phyloP scores from a whole-genome alignment of 2,797 vertebrate genomes.

The Nyctibius grandis region DNA sequence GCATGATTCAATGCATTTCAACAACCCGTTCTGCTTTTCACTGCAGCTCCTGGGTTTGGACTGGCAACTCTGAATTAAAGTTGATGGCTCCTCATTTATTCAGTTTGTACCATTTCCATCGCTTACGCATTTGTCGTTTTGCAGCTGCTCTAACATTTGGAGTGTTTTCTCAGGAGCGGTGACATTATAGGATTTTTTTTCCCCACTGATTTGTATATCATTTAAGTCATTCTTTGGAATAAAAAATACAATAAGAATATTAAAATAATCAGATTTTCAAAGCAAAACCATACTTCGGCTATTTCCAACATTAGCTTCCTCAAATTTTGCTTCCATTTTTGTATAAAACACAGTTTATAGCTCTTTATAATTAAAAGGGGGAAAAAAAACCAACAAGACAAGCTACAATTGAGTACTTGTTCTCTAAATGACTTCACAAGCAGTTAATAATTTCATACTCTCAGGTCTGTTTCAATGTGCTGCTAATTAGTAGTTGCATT shows the following conservation, averaged over 20 bases:
- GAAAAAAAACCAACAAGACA: accelerated
- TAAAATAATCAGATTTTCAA: neutral
- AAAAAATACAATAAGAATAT: neutral
- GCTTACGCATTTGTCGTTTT: neutral
- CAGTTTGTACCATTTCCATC: neutral
- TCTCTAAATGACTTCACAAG: neutral
- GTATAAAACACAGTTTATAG: neutral
- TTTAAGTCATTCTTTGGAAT: neutral
- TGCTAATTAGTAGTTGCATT: neutral
- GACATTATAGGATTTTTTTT: neutral
- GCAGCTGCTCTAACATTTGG: neutral
- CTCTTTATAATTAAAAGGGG: neutral
- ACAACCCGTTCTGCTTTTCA: neutral
- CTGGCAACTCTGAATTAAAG: neutral
- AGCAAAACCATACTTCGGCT: neutral
- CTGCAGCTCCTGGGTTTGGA: neutral
- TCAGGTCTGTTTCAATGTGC: neutral
- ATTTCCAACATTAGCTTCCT: neutral
- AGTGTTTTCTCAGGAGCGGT: neutral
- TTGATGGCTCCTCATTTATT: neutral
- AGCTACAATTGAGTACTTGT: neutral
- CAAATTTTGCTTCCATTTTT: neutral
- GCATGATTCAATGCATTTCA: neutral
- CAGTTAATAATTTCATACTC: neutral
- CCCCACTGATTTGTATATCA: neutral